Evolutionary conservation across 1,140 invertebrate genomes (phyloP).

Genomic region (Drosophila obscura): DNA sequence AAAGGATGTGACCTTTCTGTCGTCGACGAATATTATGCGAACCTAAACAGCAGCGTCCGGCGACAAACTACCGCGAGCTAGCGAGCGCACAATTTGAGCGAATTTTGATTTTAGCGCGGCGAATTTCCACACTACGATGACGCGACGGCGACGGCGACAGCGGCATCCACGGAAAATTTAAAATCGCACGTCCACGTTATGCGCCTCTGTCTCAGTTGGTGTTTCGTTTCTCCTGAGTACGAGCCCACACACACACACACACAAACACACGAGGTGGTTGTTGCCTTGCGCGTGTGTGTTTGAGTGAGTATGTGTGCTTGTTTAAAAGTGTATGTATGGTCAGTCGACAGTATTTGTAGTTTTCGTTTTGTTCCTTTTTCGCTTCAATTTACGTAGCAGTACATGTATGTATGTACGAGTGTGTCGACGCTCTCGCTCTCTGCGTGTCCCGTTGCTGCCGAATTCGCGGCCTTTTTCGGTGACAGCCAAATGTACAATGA

Average conservation of each 20-base stretch:
- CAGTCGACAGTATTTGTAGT: conserved; percentile 62
- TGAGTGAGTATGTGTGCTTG: conserved; percentile 54
- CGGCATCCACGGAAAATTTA: conserved; percentile 50
- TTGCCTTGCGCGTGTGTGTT: conserved; percentile 37
- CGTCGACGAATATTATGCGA: conserved; percentile 70
- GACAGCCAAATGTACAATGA: conserved; percentile 83
- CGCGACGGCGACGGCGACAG: conserved; percentile 15
- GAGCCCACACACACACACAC: conserved; percentile 40
- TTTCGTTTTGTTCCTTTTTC: conserved; percentile 58
- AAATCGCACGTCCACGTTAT: conserved; percentile 60
- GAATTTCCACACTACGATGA: conserved; percentile 73
- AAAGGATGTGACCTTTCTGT: conserved; percentile 74
- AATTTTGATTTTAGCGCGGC: conserved; percentile 83
- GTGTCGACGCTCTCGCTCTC: conserved; percentile 49
- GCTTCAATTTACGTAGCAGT: conserved; percentile 35
- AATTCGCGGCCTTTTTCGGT: conserved; percentile 80
- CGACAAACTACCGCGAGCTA: conserved; percentile 77
- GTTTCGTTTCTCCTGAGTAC: conserved; percentile 54
- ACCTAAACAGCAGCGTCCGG: conserved; percentile 78
- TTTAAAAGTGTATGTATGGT: conserved; percentile 64
- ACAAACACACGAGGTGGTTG: conserved; percentile 28
- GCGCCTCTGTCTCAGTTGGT: conserved; percentile 36
- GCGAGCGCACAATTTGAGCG: conserved; percentile 72
- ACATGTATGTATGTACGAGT: conserved; percentile 25
- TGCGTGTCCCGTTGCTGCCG: conserved; percentile 49